Evolutionary conservation across 2,888 invertebrate genomes (phyloP), one percentile per base, ranked within the genome.

Genomic region (Hirtodrosophila duncani): DNA sequence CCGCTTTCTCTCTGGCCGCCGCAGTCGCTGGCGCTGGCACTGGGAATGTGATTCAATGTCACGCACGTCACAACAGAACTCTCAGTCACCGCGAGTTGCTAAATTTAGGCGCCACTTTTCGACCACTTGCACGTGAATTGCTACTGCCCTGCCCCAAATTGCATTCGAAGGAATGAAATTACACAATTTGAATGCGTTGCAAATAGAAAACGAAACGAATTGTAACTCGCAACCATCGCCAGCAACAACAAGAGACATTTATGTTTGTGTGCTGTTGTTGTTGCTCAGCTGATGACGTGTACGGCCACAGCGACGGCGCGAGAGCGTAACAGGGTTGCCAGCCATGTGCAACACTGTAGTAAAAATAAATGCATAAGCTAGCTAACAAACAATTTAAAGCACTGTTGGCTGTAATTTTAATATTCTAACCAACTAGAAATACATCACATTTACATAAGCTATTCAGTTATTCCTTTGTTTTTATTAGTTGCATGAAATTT

Each of bases 201-300:
- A 29, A 31, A 38, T 26, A 68, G 50, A 46, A 74, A 42, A 29
- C 11, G 5, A 57, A 60, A 52, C 21, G 34, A 23, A 53, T 27
- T 44, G 30, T 44, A 53, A 41, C 39, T 10, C 30, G 42, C 53
- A 71, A 48, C n/a, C n/a, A n/a, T n/a, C n/a, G n/a, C n/a, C n/a
- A n/a, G n/a, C 75, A 71, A 59, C 21, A 63, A 51, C 37, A 62
- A 62, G 43, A 52, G 9, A 52, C 52, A 52, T 53, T 18, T 51
- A 8, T 21, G 34, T 39, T 21, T 14, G 37, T 55, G 16, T 48
- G 27, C 21, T 48, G 26, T 45, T 41, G 33, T 44, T 26, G 43
- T 21, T 23, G 58, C 57, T 44, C 72, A 79, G 79, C 72, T 79
- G 72, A 78, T 75, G 72, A 79, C 71, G 79, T 79, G 60, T 49